Evolutionary conservation across 1,140 invertebrate genomes (phyloP).

Genomic region (Goniozus legneri): DNA sequence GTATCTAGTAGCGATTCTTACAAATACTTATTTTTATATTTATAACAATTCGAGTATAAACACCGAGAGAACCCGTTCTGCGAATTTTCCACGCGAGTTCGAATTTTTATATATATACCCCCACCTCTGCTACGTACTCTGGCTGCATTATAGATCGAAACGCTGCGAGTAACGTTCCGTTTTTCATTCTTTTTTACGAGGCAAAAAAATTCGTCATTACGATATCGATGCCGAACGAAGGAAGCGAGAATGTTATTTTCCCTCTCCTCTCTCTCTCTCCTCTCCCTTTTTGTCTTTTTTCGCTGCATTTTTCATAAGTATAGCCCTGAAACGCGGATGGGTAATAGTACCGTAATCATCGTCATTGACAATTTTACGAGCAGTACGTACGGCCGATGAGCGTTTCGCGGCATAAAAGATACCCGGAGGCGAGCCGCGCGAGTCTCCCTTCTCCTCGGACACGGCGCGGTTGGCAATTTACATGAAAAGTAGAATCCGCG

Average conservation of each 20-base stretch:
- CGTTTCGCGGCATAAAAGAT: constrained; percentile 18
- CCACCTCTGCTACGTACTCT: too few relatives aligned
- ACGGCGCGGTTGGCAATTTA: constrained; percentile 17
- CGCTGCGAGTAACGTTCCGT: too few relatives aligned
- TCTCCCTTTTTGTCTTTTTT: too few relatives aligned
- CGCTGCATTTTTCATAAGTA: not conserved
- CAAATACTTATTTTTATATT: too few relatives aligned
- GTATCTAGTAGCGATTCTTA: too few relatives aligned
- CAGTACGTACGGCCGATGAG: constrained; percentile 13
- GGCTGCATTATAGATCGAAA: too few relatives aligned
- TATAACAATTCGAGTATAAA: too few relatives aligned
- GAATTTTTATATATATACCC: too few relatives aligned
- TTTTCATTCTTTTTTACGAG: too few relatives aligned
- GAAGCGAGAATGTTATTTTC: not conserved
- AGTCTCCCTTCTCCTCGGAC: not conserved
- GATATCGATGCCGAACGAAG: not conserved
- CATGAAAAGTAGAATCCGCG: constrained; percentile 18
- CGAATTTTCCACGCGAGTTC: too few relatives aligned
- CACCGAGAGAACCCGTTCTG: too few relatives aligned
- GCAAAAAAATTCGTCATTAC: too few relatives aligned
- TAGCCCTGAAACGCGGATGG: constrained; percentile 4
- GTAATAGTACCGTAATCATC: constrained; percentile 24
- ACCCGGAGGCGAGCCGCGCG: constrained; percentile 7
- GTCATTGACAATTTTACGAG: constrained; percentile 24
- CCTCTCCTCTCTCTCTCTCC: constrained; percentile 2